Conservation (phyloP, 35 echinoderm and acorn worm species). For the Heliocidaris erythrogramma region DNA sequence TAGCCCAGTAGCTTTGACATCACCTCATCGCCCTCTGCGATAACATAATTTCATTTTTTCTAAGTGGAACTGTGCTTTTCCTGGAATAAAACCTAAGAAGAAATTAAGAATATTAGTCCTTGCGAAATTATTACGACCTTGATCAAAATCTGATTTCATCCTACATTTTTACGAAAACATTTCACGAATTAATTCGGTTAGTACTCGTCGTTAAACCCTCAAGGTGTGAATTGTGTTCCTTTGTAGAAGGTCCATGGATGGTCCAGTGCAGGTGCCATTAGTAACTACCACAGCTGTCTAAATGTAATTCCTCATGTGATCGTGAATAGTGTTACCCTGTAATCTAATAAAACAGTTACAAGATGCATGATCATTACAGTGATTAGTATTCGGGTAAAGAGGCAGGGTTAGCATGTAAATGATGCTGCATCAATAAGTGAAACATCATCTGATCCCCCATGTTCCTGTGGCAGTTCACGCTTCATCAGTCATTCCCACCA, state of each 20-base stretch:
- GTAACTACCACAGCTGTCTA: no score
- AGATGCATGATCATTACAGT: no score
- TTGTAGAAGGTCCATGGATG: not conserved
- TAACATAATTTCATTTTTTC: not conserved
- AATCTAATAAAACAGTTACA: no score
- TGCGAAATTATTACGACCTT: not conserved
- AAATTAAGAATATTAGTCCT: not conserved
- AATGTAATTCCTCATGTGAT: no score
- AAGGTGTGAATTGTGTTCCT: not conserved
- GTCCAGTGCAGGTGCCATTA: not conserved
- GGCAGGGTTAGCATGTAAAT: no score
- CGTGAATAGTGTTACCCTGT: no score
- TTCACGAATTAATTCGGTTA: not conserved
- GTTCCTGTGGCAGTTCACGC: no score
- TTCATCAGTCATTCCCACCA: no score
- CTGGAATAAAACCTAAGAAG: not conserved
- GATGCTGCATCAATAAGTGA: no score
- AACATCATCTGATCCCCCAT: no score
- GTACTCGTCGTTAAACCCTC: not conserved
- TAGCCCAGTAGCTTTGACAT: not conserved
- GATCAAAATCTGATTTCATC: not conserved
- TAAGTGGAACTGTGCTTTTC: not conserved
- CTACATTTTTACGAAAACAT: not conserved
- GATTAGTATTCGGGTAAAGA: no score
- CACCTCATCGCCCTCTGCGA: not conserved